Conservation (phyloP, 2,888 invertebrate species). For the Oithona nana region DNA sequence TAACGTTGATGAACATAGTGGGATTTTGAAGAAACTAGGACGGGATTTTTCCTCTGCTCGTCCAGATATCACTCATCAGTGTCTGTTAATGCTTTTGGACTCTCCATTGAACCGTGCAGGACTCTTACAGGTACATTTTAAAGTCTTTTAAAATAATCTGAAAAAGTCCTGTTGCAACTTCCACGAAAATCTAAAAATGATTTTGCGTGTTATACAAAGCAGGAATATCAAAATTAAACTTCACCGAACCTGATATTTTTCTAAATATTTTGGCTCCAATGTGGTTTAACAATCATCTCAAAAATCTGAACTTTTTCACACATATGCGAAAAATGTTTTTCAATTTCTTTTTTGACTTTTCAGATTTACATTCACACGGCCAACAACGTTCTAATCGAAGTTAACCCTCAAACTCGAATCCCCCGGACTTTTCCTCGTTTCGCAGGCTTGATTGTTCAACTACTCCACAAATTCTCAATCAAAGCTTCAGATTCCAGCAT, state of each 20-base stretch:
- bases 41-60: conserved; percentile 70
- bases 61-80: conserved; percentile 95
- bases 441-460: conserved; percentile 47
- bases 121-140: conserved; percentile 7
- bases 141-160: conserved; percentile 2
- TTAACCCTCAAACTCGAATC: conserved; percentile 90
- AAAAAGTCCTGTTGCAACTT: too few species aligned
- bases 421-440: conserved; percentile 79
- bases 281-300: not conserved
- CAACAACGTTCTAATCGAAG: conserved; percentile 31
- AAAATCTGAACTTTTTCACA: not conserved
- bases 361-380: conserved; percentile 33
- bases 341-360: conserved; percentile 22
- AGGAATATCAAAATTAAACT: too few species aligned
- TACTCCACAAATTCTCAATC: conserved; percentile 81
- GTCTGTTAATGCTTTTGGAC: conserved; percentile 88
- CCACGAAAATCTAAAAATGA: too few species aligned
- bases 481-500: conserved; percentile 71
- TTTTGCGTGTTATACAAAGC: too few species aligned
- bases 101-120: conserved; percentile 67
- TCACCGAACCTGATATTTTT: too few species aligned
- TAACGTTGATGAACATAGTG: conserved; percentile 79
- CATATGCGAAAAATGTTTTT: not conserved
- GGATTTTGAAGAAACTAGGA: conserved; percentile 63
- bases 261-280: not conserved